Conservation (phyloP, 2,888 invertebrate genomes). For the Tholera decimalis region DNA sequence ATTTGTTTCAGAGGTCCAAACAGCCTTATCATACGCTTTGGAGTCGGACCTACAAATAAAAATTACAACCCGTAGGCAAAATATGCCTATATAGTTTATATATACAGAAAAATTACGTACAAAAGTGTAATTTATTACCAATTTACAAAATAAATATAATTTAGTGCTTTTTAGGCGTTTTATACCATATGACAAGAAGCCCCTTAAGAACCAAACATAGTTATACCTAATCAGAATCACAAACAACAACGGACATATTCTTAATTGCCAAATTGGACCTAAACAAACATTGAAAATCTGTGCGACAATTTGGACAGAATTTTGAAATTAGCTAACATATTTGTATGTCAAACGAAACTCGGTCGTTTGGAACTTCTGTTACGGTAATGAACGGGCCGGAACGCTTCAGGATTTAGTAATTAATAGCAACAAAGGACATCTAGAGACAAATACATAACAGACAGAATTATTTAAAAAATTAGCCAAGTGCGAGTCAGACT, state of each 20-base stretch:
- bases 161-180: no score
- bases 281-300: constrained; percentile 35
- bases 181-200: no score
- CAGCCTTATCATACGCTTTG: no score
- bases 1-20: no score
- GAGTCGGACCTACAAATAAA: no score
- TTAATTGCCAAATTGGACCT: constrained; percentile 44
- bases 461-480: no score
- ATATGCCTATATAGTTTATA: no score
- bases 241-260: constrained; percentile 27
- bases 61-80: no score
- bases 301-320: constrained; percentile 19
- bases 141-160: no score
- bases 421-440: not conserved
- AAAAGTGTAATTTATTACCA: no score
- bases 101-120: no score
- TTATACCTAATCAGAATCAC: constrained; percentile 10
- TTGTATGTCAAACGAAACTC: constrained; percentile 18
- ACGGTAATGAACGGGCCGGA: constrained; percentile 1
- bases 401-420: not conserved
- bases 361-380: constrained; percentile 20
- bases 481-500: no score
- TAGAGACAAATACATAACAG: not conserved
- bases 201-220: constrained; percentile 11
- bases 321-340: constrained; percentile 34